Evolutionary conservation across 2,113 vertebrate species (phyloP), one percentile per base, ranked within the genome.

Genomic region (Vidua chalybeata): DNA sequence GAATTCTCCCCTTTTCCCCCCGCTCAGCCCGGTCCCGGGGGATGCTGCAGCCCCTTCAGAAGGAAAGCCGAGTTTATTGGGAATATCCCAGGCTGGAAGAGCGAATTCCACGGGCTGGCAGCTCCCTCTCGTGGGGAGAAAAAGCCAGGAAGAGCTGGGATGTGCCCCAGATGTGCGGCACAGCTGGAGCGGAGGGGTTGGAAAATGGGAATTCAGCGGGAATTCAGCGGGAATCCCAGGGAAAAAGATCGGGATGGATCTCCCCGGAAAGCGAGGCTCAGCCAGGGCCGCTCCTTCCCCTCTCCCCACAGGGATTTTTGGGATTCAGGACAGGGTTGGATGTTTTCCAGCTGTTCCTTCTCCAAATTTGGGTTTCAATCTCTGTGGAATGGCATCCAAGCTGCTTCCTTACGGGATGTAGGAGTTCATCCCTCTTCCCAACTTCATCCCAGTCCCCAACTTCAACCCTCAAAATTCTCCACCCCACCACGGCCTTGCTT

Each of bases 71-170:
- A 8, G 0, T 78, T 66, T 10, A 0, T 30, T 5, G 48, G 68
- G 7, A 10, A 10, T 0, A 31, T 30, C 13, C 6, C 22, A 0
- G 49, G 41, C 52, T 58, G 91, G 69, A 15, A 30, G 19, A 7
- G 30, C 19, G 43, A 5, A 59, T 94, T 95, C 55, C 3, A 31
- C 49, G 75, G 84, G 83, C 90, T 15, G 84, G 64, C 45, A 55
- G 94, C 96, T 83, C 91, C 95, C 83, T 94, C 96, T 95, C 35
- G 79, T 84, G 95, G 78, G 69, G 2, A 5, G n/a, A 8, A 52
- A 54, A 16, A 13, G 4, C 2, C 16, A 4, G 26, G 7, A 30
- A 20, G 19, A 11, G 87, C 46, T 2, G 69, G 68, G 7, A 12
- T 8, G 87, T 1, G 51, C 15, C 12, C 81, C 95, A 95, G 92